A percentile compares a stretch with the other conserved stretches of the same genome.
These are phyloP conservation scores for Ochotona princeps DNA, from an alignment of 2,113 vertebrate species.

Conservation along the genomic window DNA sequence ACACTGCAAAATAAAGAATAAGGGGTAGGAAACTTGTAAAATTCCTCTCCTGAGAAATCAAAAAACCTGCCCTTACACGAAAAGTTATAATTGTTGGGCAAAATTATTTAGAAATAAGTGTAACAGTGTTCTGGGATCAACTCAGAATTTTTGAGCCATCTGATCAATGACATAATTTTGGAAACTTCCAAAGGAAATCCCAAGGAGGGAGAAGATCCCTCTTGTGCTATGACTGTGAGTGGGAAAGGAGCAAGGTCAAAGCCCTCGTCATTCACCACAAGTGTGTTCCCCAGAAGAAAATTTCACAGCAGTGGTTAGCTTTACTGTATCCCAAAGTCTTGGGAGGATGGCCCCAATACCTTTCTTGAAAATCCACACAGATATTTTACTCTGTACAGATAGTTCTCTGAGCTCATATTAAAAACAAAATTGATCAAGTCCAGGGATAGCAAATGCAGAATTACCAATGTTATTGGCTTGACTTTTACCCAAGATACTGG, in stretches of 20 bases:
- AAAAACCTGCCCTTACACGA: neutral
- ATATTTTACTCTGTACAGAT: too few species aligned
- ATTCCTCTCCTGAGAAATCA: neutral
- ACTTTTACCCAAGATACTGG: too few species aligned
- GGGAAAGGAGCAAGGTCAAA: neutral
- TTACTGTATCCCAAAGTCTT: neutral
- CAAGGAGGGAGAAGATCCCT: neutral
- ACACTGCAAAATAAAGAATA: neutral
- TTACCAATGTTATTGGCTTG: too few species aligned
- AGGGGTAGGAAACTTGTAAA: neutral
- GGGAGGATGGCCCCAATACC: neutral
- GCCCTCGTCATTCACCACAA: neutral
- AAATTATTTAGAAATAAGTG: constrained; percentile 17
- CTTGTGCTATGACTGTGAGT: neutral
- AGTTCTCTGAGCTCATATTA: too few species aligned
- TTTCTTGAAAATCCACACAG: neutral
- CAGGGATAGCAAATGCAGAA: too few species aligned
- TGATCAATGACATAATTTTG: neutral
- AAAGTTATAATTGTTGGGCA: neutral
- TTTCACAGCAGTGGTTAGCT: neutral
- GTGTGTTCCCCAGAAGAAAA: neutral
- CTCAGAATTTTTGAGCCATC: neutral
- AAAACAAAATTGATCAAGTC: too few species aligned
- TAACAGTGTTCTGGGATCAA: neutral
- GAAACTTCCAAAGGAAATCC: neutral